Base-by-base conservation (phyloP, 2,797 vertebrate genomes). In the Holocentrus rufus region DNA sequence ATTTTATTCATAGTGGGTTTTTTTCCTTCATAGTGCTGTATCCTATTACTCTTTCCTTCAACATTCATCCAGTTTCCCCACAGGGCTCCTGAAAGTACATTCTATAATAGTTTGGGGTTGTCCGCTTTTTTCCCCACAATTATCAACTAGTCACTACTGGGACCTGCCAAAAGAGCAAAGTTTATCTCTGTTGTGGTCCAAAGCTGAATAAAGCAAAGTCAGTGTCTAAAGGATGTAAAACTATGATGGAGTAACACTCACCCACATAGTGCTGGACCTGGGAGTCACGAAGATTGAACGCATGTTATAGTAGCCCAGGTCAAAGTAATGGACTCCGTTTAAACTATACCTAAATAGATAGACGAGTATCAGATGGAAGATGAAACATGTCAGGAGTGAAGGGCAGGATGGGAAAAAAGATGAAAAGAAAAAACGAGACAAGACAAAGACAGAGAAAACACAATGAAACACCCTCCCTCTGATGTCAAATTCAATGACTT, bases 261-360 rank as follows among this genome's bases (percentile, higher is more conserved):
- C 97, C 98, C 97, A 99, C 62, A 98, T 81, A 0, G 96, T 96
- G 59, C 92, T 91, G 58, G 92, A 94, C 72, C 97, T 91, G 6
- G 97, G 95, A 39, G 95, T 84, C 3, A 95, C 90, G 34, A 96
- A 97, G 67, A 94, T 88, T 6, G 95, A 86, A 77, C 92, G 95
- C 82, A 93, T 93, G 72, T 90, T 89, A 66, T 95, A 87, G 88
- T 94, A 97, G 6, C 96, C 95, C 0, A 94, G 93, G 10, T 98
- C 96, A 2, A 95, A 83, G 85, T 95, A 99, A 82, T 98, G 96
- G 77, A 99, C 93, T 49, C 98, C 98, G 14, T 96, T 95, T 20
- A 95, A 92, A 7, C 93, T 93, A 0, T 90, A 91, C 68, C 98
- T 99, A 44, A 0, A 56, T 4, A 79, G 23, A 54, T 14, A 55